Percentiles rank a stretch among this genome's conserved stretches.
These are phyloP conservation scores for Drosophila neonasuta DNA, from an alignment of 2,888 invertebrate genomes.

Conservation along the genomic window DNA sequence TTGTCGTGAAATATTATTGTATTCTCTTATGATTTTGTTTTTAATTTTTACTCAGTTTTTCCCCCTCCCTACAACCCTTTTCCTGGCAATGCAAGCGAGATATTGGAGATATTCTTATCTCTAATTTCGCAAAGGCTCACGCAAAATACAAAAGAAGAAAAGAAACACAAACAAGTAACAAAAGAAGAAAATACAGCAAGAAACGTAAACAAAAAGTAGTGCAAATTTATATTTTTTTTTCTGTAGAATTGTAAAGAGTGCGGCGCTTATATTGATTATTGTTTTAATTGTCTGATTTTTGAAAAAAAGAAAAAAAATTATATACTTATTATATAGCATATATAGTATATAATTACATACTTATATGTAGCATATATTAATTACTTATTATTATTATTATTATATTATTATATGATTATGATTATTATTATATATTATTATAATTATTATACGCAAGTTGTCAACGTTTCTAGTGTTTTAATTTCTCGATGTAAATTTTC, in stretches of 20 bases:
- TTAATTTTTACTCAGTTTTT: conserved; percentile 1
- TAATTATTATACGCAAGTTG: conserved; percentile 37
- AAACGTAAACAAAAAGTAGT: conserved; percentile 30
- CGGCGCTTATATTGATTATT: conserved; percentile 50
- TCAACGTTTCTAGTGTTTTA: conserved; percentile 48
- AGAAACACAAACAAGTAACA: background rate
- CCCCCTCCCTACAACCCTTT: background rate
- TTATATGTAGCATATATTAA: conserved; percentile 36
- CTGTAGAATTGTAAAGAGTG: conserved; percentile 44
- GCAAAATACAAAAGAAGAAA: conserved; percentile 24
- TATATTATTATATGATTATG: conserved; percentile 34
- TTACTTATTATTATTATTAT: conserved; percentile 44
- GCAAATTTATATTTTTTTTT: conserved; percentile 34
- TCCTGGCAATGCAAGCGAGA: background rate
- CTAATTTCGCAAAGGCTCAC: conserved; percentile 7
- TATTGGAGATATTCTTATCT: background rate
- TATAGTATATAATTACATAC: conserved; percentile 31
- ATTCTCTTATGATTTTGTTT: conserved; percentile 18
- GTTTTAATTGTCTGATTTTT: conserved; percentile 57
- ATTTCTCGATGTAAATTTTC: conserved; percentile 62
- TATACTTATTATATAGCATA: conserved; percentile 40
- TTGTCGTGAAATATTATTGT: conserved; percentile 20
- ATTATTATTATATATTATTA: conserved; percentile 36
- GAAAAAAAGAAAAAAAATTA: conserved; percentile 8
- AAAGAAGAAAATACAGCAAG: conserved; percentile 18